Evolutionary conservation across 37 sponge, comb jelly and placozoan genomes (phyloP).

Genomic region (Ephydatia muelleri): DNA sequence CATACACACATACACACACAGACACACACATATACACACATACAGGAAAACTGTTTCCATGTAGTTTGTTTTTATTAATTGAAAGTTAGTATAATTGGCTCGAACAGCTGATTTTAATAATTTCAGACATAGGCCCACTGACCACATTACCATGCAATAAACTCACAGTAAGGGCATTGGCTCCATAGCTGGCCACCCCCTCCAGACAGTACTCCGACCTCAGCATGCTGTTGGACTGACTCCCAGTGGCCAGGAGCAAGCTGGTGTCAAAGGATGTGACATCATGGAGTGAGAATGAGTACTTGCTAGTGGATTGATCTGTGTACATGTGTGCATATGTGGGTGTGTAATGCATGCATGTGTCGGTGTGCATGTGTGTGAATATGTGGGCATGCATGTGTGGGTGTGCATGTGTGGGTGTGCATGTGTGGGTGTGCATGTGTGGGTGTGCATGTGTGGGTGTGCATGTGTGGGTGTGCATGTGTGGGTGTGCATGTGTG

Average conservation of each 20-base stretch:
- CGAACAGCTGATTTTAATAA: conserved; percentile 2
- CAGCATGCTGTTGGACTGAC: conserved; percentile 21
- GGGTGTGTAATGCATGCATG: not conserved
- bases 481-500: too few relatives aligned
- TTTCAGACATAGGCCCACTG: not conserved
- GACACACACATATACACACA: conserved; percentile 24
- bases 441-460: too few relatives aligned
- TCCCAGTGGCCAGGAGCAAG: conserved; percentile 46
- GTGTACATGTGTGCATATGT: not conserved
- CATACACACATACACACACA: conserved; percentile 22
- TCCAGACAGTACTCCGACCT: conserved; percentile 64
- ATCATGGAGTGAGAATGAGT: conserved; percentile 67
- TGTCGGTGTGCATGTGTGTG: not conserved
- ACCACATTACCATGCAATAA: not conserved
- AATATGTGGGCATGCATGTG: not conserved
- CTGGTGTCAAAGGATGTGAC: conserved; percentile 45
- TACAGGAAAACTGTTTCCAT: not conserved
- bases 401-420: too few relatives aligned
- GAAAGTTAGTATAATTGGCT: not conserved
- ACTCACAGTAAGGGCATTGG: conserved; percentile 66
- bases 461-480: too few relatives aligned
- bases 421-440: too few relatives aligned
- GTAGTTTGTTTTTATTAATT: not conserved
- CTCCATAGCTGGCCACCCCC: conserved; percentile 58
- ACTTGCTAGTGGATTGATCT: conserved; percentile 57